Evolutionary conservation across 1,140 invertebrate genomes (phyloP), one percentile per base, ranked within the genome.

Genomic region (Holotrichia oblita): DNA sequence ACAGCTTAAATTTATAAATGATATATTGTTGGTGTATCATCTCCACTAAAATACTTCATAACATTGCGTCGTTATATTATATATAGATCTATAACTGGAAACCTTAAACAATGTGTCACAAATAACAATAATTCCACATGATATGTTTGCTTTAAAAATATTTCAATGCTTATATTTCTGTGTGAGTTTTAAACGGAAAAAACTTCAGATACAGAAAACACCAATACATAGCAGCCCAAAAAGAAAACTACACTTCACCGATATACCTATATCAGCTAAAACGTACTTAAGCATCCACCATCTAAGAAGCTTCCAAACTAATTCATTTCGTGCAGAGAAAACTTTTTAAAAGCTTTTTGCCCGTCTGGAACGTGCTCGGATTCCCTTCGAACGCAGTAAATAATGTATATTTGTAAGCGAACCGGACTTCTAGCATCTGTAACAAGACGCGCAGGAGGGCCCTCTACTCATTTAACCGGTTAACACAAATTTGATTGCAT

Each of bases 401-500:
- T 64, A 64, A 64, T 64, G 6, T 64, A 64, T 64, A 64, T 64
- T 64, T 64, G 61, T 64, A 64, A 17, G 61, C 61, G 61, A 64
- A 20, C 12, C 44, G n/a, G 44, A 48, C 44, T 17, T 6, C 61
- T 0, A 6, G n/a, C 20, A 20, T 20, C 24, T 64, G 17, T 24
- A 22, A 6, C 61, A 6, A 6, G 61, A 17, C 61, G 9, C 9
- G 24, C 61, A n/a, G n/a, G 10, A 64, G 17, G 3, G 61, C 24
- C 61, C 20, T 20, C 55, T 0, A 42, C 44, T n/a, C n/a, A 20
- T 6, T n/a, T n/a, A n/a, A 20, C 34, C 34, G 40, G 72, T 17
- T 42, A 42, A 40, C 20, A 42, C 40, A 40, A 73, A 73, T 73
- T 73, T 73, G 72, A 40, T 73, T 73, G 72, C 40, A 42, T 24